phyloP scores from a whole-genome alignment of 2,113 vertebrate species.

The Morone chrysops region DNA sequence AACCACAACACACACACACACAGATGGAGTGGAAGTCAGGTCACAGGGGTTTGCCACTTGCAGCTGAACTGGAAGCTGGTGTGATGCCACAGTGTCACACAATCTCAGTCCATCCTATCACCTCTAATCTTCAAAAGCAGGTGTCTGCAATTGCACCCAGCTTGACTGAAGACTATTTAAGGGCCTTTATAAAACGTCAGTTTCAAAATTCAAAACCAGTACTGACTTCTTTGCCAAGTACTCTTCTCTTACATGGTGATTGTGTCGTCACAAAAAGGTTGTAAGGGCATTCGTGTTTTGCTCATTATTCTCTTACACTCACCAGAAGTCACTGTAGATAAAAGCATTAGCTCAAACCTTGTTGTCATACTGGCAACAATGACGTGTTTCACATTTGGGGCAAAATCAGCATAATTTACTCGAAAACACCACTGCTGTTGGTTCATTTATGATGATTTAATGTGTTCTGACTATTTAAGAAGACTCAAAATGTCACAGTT shows the following conservation, averaged over 20 bases:
- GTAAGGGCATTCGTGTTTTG: too few relatives aligned
- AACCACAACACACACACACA: conserved; percentile 36
- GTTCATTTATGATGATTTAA: not conserved
- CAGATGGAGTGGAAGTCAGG: conserved; percentile 48
- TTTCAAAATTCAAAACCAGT: not conserved
- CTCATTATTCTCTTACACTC: not conserved
- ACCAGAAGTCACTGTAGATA: not conserved
- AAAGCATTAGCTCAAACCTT: not conserved
- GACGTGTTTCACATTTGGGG: not conserved
- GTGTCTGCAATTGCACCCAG: not conserved
- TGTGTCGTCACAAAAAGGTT: too few relatives aligned
- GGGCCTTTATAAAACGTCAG: not conserved
- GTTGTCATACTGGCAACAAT: not conserved
- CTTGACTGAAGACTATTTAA: not conserved
- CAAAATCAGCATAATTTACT: conserved; percentile 4
- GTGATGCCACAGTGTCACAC: conserved; percentile 21
- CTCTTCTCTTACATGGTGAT: not conserved
- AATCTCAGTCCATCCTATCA: conserved; percentile 6
- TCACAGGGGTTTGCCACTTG: conserved; percentile 50
- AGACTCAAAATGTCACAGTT: not conserved
- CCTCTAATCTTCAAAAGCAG: conserved; percentile 15
- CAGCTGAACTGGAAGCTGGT: conserved; percentile 41
- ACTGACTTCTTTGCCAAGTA: too few relatives aligned
- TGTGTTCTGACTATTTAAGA: not conserved
- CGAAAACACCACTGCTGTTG: not conserved